Conservation (phyloP, 2,113 vertebrate species). For the Anas platyrhynchos region DNA sequence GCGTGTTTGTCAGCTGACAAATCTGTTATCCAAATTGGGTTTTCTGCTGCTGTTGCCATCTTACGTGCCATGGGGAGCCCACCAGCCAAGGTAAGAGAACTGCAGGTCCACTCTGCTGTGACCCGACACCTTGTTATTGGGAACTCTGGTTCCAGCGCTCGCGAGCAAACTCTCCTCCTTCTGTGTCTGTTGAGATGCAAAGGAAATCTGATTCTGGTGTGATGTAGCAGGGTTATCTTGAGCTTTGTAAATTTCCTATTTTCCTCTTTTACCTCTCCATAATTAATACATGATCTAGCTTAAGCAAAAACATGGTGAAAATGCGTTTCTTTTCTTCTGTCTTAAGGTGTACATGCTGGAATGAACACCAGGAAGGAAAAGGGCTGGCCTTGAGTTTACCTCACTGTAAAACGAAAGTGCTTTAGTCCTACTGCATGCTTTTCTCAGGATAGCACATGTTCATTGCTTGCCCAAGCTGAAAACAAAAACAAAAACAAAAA, state of each 20-base stretch:
- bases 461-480: neutral
- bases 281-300: rapidly evolving
- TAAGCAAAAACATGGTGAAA: rapidly evolving
- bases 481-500: neutral
- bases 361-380: neutral
- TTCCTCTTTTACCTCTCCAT: neutral
- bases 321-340: neutral
- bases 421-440: neutral
- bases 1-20: constrained; percentile 45
- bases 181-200: neutral
- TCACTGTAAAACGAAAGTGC: neutral
- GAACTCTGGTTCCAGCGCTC: neutral
- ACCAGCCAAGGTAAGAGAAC: constrained; percentile 59
- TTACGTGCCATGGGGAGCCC: constrained; percentile 39
- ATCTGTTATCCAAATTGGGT: constrained; percentile 13
- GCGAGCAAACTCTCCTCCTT: rapidly evolving
- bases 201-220: neutral
- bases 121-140: neutral
- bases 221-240: neutral
- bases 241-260: rapidly evolving
- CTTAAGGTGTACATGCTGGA: rapidly evolving
- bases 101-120: rapidly evolving
- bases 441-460: neutral
- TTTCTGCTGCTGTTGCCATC: constrained; percentile 15
- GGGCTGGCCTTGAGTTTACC: neutral